Conservation (phyloP, 2,888 invertebrate species). For the Deroplatys truncata region DNA sequence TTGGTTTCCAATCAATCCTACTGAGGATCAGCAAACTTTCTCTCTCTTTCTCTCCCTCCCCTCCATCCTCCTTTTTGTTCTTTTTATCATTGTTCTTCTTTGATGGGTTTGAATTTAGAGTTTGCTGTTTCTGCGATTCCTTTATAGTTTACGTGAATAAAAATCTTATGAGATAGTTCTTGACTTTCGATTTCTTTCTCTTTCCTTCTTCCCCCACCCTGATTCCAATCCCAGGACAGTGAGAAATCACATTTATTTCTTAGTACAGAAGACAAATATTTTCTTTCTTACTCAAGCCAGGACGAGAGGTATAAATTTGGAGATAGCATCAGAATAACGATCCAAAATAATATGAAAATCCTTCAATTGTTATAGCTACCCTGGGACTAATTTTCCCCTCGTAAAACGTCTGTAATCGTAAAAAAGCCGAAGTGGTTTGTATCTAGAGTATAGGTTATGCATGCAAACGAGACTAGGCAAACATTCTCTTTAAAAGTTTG, state of each 20-base stretch:
- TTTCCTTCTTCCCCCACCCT: not conserved
- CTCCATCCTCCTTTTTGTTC: not conserved
- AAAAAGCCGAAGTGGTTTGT: not conserved
- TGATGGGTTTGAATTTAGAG: constrained; percentile 12
- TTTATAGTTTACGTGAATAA: constrained; percentile 11
- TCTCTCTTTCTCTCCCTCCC: not conserved
- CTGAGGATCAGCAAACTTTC: not conserved
- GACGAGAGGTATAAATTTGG: not conserved
- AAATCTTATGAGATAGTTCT: not conserved
- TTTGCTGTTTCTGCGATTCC: not conserved
- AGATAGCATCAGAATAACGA: not conserved
- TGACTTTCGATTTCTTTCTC: not conserved
- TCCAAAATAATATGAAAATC: not conserved
- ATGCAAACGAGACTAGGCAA: not conserved
- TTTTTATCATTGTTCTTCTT: not conserved
- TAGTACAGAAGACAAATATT: constrained; percentile 2
- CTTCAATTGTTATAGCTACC: not conserved
- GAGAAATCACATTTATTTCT: constrained; percentile 4
- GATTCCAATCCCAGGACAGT: not conserved
- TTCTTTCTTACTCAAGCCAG: not conserved
- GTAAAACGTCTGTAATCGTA: not conserved
- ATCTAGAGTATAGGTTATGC: not conserved
- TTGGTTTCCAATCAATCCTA: constrained; percentile 12
- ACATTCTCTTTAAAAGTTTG: not conserved
- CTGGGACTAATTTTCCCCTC: not conserved